A percentile compares a stretch with the other conserved stretches of the same genome.
phyloP scores from a whole-genome alignment of 2,797 vertebrate genomes.

The Buphagus erythrorhynchus region DNA sequence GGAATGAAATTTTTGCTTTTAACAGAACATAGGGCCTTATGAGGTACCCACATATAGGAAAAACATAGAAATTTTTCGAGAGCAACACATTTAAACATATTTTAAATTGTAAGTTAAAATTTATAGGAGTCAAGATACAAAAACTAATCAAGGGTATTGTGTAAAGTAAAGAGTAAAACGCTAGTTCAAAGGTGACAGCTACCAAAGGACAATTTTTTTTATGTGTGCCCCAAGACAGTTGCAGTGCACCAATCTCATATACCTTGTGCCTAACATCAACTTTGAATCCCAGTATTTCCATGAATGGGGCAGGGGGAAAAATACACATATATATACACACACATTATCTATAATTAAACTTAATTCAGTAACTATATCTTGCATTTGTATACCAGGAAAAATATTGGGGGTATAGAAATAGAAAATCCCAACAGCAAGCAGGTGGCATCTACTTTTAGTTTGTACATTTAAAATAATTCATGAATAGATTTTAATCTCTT shows the following conservation, averaged over 20 bases:
- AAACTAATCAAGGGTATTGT: background rate
- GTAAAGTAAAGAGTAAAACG: background rate
- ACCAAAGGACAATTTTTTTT: background rate
- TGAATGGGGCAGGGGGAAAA: accelerated
- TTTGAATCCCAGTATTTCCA: background rate
- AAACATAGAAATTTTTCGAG: background rate
- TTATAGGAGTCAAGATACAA: background rate
- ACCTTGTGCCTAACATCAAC: background rate
- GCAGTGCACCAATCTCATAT: background rate
- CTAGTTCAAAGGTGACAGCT: background rate
- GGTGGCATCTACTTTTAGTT: background rate
- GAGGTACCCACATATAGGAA: background rate
- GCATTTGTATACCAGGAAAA: background rate
- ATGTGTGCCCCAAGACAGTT: background rate
- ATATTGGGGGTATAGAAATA: background rate
- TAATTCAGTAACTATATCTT: background rate
- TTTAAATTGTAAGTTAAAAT: background rate
- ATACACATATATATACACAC: background rate
- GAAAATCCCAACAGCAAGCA: background rate
- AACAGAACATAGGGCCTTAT: background rate
- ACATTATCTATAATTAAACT: background rate
- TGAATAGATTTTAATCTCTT: background rate
- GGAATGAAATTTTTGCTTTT: background rate
- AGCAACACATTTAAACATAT: background rate
- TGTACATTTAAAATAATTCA: background rate